These are phyloP conservation scores for Rhombomys opimus DNA, from an alignment of 2,113 vertebrate genomes.

Conservation along the genomic window DNA sequence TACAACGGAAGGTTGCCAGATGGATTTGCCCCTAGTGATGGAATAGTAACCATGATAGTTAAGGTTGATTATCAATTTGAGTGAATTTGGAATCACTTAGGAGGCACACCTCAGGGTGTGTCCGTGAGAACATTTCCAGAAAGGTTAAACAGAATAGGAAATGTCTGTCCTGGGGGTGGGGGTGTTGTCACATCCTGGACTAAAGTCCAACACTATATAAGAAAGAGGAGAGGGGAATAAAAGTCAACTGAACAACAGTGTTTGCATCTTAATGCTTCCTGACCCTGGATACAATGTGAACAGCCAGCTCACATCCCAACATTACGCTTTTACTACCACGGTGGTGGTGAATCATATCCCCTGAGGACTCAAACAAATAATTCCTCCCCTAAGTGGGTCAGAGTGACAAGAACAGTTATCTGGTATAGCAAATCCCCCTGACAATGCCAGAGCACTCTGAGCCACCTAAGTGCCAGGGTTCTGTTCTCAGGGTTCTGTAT, in stretches of 20 bases:
- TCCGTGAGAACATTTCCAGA: neutral
- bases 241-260: neutral
- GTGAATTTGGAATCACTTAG: neutral
- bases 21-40: no score
- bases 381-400: neutral
- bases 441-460: neutral
- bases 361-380: neutral
- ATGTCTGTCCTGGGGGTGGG: no score
- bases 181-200: neutral
- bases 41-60: neutral
- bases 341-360: neutral
- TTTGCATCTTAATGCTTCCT: neutral
- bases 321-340: neutral
- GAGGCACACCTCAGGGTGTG: neutral
- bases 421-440: neutral
- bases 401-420: neutral
- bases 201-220: neutral
- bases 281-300: neutral
- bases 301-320: neutral
- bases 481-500: neutral
- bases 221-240: neutral
- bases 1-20: neutral
- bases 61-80: neutral
- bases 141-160: neutral
- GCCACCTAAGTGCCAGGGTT: neutral